phyloP scores from a whole-genome alignment of 1,140 invertebrate species.

The Ganaspis sp. region DNA sequence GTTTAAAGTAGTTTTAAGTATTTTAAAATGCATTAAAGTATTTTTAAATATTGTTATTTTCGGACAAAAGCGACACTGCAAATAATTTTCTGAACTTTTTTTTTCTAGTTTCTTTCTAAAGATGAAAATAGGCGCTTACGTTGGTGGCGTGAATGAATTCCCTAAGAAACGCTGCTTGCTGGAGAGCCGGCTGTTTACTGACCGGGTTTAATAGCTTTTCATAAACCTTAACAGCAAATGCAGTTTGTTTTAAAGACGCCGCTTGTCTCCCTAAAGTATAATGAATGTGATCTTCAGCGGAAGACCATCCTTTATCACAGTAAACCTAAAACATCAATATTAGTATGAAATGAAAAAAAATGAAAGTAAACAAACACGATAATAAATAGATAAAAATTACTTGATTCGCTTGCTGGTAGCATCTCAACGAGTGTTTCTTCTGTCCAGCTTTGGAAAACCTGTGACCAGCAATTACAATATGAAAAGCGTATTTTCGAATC shows the following conservation, averaged over 20 bases:
- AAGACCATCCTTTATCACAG: constrained; percentile 87
- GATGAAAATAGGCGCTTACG: constrained; percentile 73
- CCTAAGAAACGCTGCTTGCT: constrained; percentile 90
- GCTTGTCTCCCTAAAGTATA: constrained; percentile 94
- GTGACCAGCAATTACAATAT: constrained; percentile 96
- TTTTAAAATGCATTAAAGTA: too few relatives aligned
- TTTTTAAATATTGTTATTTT: too few relatives aligned
- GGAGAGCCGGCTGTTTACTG: constrained; percentile 84
- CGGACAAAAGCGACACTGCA: background rate
- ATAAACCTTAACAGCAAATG: constrained; percentile 87
- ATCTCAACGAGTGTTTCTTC: constrained; percentile 91
- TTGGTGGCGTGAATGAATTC: constrained; percentile 92
- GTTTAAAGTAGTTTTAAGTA: too few relatives aligned
- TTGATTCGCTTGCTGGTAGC: constrained; percentile 95
- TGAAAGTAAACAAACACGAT: too few relatives aligned
- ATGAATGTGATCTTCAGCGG: constrained; percentile 96
- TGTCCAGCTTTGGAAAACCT: constrained; percentile 94
- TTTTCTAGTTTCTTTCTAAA: background rate
- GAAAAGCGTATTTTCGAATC: constrained; percentile 97
- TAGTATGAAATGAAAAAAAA: too few relatives aligned
- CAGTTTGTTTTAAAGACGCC: constrained; percentile 84
- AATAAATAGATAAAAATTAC: constrained; percentile 72
- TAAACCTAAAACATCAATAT: constrained; percentile 80
- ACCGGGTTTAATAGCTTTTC: constrained; percentile 85
- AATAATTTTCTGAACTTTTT: background rate